Evolutionary conservation across 1,140 invertebrate genomes (phyloP).

Genomic region (Solenopsis invicta): DNA sequence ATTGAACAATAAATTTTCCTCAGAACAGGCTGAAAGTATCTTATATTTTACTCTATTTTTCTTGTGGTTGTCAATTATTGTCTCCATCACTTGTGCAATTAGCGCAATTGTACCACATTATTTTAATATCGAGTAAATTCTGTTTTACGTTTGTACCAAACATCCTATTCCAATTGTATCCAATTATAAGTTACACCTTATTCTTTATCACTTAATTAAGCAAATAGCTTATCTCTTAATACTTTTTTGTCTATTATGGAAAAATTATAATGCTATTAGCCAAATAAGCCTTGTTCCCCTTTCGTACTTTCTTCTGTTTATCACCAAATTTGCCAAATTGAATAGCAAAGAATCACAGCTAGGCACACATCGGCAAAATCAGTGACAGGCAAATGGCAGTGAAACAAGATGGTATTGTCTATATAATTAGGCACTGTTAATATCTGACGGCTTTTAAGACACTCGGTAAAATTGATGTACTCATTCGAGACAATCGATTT

Average conservation of each 20-base stretch:
- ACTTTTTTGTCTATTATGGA: constrained; percentile 35
- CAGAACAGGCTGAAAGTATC: constrained; percentile 41
- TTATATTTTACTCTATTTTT: constrained; percentile 59
- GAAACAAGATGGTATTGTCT: constrained; percentile 62
- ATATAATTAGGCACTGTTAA: constrained; percentile 59
- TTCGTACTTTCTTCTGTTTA: constrained; percentile 60
- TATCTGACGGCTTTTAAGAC: constrained; percentile 30
- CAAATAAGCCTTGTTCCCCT: constrained; percentile 40
- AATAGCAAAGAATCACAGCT: constrained; percentile 78
- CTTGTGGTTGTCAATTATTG: constrained; percentile 65
- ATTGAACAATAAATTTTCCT: constrained; percentile 56
- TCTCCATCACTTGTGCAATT: constrained; percentile 68
- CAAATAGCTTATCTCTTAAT: constrained; percentile 34
- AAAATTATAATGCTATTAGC: constrained; percentile 22
- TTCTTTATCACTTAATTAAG: constrained; percentile 56
- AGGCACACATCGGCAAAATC: constrained; percentile 77
- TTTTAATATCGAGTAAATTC: constrained; percentile 45
- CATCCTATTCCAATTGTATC: constrained; percentile 3
- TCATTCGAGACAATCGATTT: constrained; percentile 39
- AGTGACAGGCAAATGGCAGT: constrained; percentile 76
- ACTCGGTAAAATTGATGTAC: constrained; percentile 45
- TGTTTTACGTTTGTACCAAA: constrained; percentile 45
- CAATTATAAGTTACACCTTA: constrained; percentile 48
- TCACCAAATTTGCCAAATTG: constrained; percentile 73
- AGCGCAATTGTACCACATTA: constrained; percentile 39